A percentile compares a stretch with the other conserved stretches of the same genome.
phyloP scores from a whole-genome alignment of 1,140 invertebrate species.

The Cydia amplana region DNA sequence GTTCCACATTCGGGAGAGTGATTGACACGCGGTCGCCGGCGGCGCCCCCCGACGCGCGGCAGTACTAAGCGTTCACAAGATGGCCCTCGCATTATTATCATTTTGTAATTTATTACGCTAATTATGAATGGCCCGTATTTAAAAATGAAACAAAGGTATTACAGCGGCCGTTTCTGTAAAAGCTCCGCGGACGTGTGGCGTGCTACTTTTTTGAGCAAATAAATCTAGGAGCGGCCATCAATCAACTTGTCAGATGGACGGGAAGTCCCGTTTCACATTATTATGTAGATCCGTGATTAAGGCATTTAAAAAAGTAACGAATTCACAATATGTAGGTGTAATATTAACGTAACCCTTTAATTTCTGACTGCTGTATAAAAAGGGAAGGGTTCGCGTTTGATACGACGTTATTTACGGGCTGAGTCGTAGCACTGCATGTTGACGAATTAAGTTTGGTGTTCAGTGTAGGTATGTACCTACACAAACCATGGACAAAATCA shows the following conservation, averaged over 20 bases:
- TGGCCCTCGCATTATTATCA: slow-evolving; percentile 75
- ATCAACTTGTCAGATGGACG: slow-evolving; percentile 75
- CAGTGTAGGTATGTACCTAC: no score
- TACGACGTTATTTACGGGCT: neutral
- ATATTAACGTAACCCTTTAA: slow-evolving; percentile 54
- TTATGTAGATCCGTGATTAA: slow-evolving; percentile 77
- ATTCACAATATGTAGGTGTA: slow-evolving; percentile 57
- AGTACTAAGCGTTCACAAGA: slow-evolving; percentile 75
- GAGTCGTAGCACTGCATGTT: neutral
- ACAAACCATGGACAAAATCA: no score
- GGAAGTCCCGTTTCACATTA: slow-evolving; percentile 71
- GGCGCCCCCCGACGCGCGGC: slow-evolving; percentile 69
- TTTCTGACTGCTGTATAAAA: slow-evolving; percentile 35
- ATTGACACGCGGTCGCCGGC: slow-evolving; percentile 76
- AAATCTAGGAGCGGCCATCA: slow-evolving; percentile 76
- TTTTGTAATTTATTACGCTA: slow-evolving; percentile 80
- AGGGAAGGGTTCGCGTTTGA: slow-evolving; percentile 18
- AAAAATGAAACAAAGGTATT: slow-evolving; percentile 74
- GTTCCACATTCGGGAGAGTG: slow-evolving; percentile 75
- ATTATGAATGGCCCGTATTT: slow-evolving; percentile 74
- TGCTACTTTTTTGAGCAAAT: slow-evolving; percentile 72
- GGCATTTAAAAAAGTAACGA: slow-evolving; percentile 68
- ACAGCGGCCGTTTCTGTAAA: slow-evolving; percentile 62
- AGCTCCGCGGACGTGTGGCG: slow-evolving; percentile 69
- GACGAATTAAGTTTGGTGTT: slow-evolving; percentile 5